Percentiles rank a stretch among this genome's conserved stretches.
Evolutionary conservation across 2,113 vertebrate species (phyloP).

Genomic region (Daboia siamensis): DNA sequence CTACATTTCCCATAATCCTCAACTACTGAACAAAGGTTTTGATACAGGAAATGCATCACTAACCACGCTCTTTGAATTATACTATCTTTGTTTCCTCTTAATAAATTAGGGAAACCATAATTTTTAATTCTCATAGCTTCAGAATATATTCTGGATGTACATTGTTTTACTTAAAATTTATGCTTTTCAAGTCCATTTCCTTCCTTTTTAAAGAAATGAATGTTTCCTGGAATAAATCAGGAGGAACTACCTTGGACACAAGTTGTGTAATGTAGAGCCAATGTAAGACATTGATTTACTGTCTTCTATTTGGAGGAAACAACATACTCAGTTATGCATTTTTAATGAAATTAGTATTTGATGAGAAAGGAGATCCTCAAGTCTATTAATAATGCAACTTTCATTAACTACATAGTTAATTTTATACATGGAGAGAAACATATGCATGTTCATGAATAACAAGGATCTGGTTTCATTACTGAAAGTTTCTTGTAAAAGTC

Average conservation of each 20-base stretch:
- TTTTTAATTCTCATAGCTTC: neutral
- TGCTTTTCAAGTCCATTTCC: neutral
- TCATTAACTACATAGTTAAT: slow-evolving; percentile 30
- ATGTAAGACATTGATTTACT: neutral
- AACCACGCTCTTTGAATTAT: neutral
- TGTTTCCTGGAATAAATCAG: neutral
- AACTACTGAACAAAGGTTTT: neutral
- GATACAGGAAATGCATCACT: neutral
- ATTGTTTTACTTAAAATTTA: slow-evolving; percentile 5
- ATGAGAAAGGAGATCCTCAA: slow-evolving; percentile 12
- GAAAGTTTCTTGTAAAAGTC: slow-evolving; percentile 55
- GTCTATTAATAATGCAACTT: slow-evolving; percentile 29
- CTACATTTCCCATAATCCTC: neutral
- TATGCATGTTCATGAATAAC: slow-evolving; percentile 22
- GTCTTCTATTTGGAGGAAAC: neutral
- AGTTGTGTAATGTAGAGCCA: neutral
- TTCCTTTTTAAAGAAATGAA: neutral
- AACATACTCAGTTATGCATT: slow-evolving; percentile 12
- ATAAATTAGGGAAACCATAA: neutral
- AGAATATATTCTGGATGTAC: neutral
- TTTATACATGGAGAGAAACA: neutral
- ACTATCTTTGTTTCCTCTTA: neutral
- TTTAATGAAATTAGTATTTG: slow-evolving; percentile 1
- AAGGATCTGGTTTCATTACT: slow-evolving; percentile 53
- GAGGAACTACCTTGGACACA: neutral